Base-by-base conservation (phyloP, 2,888 invertebrate genomes). In the Lepas anatifera region DNA sequence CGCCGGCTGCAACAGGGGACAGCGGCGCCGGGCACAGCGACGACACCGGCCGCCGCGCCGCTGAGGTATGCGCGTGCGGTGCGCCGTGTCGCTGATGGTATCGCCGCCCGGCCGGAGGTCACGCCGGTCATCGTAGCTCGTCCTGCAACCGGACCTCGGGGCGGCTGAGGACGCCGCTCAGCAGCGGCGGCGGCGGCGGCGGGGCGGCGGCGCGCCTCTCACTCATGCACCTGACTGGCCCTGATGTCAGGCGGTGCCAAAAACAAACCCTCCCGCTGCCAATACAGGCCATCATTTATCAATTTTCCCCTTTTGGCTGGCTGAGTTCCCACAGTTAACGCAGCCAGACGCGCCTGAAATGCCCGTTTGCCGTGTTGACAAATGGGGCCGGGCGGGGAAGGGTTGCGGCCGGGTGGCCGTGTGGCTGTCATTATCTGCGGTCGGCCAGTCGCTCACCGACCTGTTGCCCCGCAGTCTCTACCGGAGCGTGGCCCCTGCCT, bases 231-330 rank as follows among this genome's bases (percentile, higher is more conserved):
- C n/a, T n/a, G n/a, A n/a, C n/a, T n/a, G n/a, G n/a, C n/a, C n/a
- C n/a, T n/a, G n/a, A n/a, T n/a, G n/a, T n/a, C n/a, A n/a, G n/a
- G 58, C 32, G 32, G 58, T 22, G 58, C 58, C 32, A 58, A 32
- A 32, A 58, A 58, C 58, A 58, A 58, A 58, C 32, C 58, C 58
- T 29, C 58, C 16, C 27, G 18, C n/a, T 18, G 10, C 29, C 58
- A 32, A 7, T n/a, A n/a, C n/a, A n/a, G n/a, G n/a, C 18, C 32
- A 58, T 58, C 58, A 58, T 58, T 58, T 58, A 58, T 58, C 58
- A 58, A 18, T 58, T 58, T 58, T 32, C 58, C 58, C 58, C 58
- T 4, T 18, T 6, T n/a, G n/a, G n/a, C n/a, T n/a, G n/a, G n/a
- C n/a, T n/a, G n/a, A 10, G 27, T 27, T 27, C 58, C 32, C 2